Evolutionary conservation across 2,113 vertebrate genomes (phyloP).

Genomic region (Dromiciops gliroides): DNA sequence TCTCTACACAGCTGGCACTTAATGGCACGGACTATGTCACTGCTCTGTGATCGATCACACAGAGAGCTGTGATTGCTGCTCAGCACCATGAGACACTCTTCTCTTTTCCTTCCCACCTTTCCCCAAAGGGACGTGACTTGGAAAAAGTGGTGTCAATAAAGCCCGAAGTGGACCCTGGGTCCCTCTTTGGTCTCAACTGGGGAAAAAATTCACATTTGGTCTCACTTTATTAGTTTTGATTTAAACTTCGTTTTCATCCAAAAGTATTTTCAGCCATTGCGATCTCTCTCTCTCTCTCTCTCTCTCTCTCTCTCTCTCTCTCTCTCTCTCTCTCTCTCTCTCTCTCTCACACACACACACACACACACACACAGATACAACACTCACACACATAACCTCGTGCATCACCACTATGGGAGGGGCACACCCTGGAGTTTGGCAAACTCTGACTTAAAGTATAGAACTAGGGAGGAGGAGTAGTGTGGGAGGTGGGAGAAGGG

Average conservation of each 20-base stretch:
- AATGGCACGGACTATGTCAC: not conserved
- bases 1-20: not conserved
- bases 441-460: not conserved
- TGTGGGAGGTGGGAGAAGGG: not conserved
- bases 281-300: not conserved
- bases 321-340: not conserved
- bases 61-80: not conserved
- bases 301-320: too few species aligned
- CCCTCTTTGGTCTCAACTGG: conserved; percentile 48
- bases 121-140: conserved; percentile 64
- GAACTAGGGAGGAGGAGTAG: accelerated
- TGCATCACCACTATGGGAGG: not conserved
- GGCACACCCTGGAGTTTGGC: not conserved
- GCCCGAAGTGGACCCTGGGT: conserved; percentile 38
- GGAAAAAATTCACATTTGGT: not conserved
- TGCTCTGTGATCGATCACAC: not conserved
- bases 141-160: conserved; percentile 76
- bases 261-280: not conserved
- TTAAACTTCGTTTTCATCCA: not conserved
- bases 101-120: conserved; percentile 1
- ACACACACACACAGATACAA: too few species aligned
- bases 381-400: not conserved
- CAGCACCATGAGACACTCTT: conserved; percentile 41
- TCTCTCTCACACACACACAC: too few species aligned
- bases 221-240: not conserved